Evolutionary conservation across 2,888 invertebrate species (phyloP), one percentile per base, ranked within the genome.

Genomic region (Osmoderma eremita): DNA sequence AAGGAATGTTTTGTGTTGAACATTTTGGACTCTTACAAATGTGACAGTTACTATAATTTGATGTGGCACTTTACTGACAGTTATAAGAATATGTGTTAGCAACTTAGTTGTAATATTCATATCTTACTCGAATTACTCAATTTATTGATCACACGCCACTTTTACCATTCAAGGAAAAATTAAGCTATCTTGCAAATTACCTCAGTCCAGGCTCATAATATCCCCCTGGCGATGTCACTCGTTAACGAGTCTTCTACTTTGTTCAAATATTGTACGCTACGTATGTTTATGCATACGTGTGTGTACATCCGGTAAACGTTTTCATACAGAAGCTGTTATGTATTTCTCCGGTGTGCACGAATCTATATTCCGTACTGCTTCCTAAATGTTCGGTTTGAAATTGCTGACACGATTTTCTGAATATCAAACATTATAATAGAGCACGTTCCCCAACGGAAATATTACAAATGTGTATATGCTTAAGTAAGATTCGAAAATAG

Each of bases 351-450:
- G 38, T 51, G 24, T 51, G 50, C 50, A 24, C 53, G 38, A 51
- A 71, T 71, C 70, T 71, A 70, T 70, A 71, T 73, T 70, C 71
- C 65, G 56, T 63, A 61, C 68, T 49, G 68, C 30, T 63, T 63
- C 41, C 56, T 50, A 66, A 56, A 39, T 66, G 67, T 70, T 69
- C 67, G 64, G 68, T 63, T 65, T 51, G 68, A 62, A 75, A 74
- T 72, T 74, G 75, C 72, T 73, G 75, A 74, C 72, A 73, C 73
- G 72, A 73, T 74, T 73, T 72, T 68, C 67, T 69, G 72, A 70
- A 73, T 73, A 74, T 74, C 76, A 74, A 74, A 76, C 73, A 75
- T 71, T 71, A 75, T 73, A 73, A 74, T 72, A 67, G 72, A 66
- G 73, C 74, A 72, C 74, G 75, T 75, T 71, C 71, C 69, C 66